Evolutionary conservation across 1,140 invertebrate genomes (phyloP).

Genomic region (Drosophila hydei): DNA sequence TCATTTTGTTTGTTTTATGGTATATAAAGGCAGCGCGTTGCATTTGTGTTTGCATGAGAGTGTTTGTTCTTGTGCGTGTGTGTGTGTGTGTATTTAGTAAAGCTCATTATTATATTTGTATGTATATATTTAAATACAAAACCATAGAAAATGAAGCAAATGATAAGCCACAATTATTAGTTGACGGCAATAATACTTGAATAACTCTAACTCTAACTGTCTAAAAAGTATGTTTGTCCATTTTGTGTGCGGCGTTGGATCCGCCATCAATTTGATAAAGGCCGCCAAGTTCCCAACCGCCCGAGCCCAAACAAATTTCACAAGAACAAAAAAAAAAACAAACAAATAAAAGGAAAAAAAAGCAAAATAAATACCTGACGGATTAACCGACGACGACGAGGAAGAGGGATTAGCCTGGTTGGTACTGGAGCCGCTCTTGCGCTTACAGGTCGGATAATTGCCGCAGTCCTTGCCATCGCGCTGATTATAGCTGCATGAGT

Average conservation of each 20-base stretch:
- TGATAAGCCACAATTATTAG: background rate
- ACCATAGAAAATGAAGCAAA: conserved; percentile 7
- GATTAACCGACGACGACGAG: conserved; percentile 73
- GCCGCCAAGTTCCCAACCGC: background rate
- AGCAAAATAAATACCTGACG: conserved; percentile 82
- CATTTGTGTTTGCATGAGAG: background rate
- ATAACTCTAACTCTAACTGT: conserved; percentile 3
- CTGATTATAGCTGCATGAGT: conserved; percentile 86
- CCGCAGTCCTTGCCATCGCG: conserved; percentile 86
- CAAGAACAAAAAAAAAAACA: background rate
- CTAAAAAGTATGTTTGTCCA: background rate
- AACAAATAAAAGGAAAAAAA: conserved; percentile 34
- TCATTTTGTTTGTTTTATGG: no score
- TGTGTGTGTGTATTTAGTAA: conserved; percentile 25
- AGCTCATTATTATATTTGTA: background rate
- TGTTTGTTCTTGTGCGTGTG: conserved; percentile 29
- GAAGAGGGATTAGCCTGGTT: conserved; percentile 71
- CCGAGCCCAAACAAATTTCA: background rate
- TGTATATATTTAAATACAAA: conserved; percentile 6
- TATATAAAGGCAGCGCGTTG: background rate
- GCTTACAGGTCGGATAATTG: conserved; percentile 88
- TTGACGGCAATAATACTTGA: background rate
- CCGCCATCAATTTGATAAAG: conserved; percentile 9
- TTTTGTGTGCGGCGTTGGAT: background rate
- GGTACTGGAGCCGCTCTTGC: conserved; percentile 84